These are phyloP conservation scores for Paralichthys olivaceus DNA, from an alignment of 2,113 vertebrate genomes.

Conservation along the genomic window DNA sequence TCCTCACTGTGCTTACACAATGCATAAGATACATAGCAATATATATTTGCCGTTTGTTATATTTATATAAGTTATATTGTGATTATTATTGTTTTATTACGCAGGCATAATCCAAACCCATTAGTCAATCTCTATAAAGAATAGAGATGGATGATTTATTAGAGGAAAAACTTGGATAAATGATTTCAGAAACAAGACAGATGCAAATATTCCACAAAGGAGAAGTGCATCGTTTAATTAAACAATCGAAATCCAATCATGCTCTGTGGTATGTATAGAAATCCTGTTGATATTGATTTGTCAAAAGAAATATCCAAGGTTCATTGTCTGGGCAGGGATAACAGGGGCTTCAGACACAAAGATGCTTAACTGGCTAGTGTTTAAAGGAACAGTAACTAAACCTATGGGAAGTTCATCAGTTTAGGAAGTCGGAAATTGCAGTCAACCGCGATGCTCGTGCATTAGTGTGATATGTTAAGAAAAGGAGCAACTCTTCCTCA, in stretches of 20 bases:
- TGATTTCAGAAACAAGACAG: background rate
- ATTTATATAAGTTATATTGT: no score
- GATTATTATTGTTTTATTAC: no score
- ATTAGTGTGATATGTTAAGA: background rate
- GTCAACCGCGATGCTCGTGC: background rate
- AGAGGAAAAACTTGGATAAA: background rate
- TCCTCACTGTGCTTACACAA: no score
- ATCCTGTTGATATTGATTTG: background rate
- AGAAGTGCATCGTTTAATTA: background rate
- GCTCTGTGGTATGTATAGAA: background rate
- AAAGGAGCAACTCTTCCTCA: background rate
- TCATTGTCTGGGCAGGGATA: background rate
- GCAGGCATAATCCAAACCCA: background rate
- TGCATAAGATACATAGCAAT: no score
- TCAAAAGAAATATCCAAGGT: background rate
- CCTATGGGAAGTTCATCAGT: background rate
- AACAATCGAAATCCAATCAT: background rate
- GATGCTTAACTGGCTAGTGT: background rate
- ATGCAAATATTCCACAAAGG: background rate
- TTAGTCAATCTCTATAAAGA: conserved; percentile 1
- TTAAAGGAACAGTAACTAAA: background rate
- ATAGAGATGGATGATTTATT: background rate
- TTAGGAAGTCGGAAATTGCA: background rate
- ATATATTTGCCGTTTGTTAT: no score
- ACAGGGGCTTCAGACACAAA: background rate